Conservation (phyloP, 2,888 invertebrate genomes). For the Falcaria lacertinaria region DNA sequence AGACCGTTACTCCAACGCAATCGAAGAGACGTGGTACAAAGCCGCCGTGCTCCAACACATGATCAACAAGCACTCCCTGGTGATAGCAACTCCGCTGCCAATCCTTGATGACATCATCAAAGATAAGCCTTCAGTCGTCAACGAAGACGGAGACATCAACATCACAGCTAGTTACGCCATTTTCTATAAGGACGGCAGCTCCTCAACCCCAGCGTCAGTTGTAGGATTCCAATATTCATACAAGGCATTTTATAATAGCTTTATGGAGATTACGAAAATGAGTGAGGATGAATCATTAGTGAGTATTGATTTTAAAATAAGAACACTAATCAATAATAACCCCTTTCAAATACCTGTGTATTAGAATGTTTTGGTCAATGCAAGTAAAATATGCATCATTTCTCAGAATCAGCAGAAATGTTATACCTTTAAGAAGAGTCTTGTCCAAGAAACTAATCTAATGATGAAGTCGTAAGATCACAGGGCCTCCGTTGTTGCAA, state of each 20-base stretch:
- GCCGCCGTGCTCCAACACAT: conserved; percentile 92
- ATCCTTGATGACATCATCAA: conserved; percentile 56
- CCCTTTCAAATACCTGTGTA: no score
- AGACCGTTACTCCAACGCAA: conserved; percentile 85
- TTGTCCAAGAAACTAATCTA: no score
- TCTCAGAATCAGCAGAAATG: no score
- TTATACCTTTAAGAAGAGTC: no score
- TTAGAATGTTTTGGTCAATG: no score
- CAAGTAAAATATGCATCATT: no score
- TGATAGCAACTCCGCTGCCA: conserved; percentile 86
- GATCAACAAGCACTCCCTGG: conserved; percentile 86
- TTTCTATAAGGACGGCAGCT: conserved; percentile 87
- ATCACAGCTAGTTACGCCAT: conserved; percentile 92
- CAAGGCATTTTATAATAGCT: conserved; percentile 82
- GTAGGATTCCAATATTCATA: conserved; percentile 93
- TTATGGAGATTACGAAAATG: conserved; percentile 81
- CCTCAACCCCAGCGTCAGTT: conserved; percentile 91
- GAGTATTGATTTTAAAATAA: no score
- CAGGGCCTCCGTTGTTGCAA: no score
- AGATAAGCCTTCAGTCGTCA: conserved; percentile 48
- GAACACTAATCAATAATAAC: no score
- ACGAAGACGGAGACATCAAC: conserved; percentile 76
- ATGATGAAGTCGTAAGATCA: no score
- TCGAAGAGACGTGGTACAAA: conserved; percentile 95
- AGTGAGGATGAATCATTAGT: conserved; percentile 36